Percentiles rank a stretch among this genome's conserved stretches.
Conservation (phyloP, 2,888 invertebrate species). For the Drosophila macrothrix region DNA sequence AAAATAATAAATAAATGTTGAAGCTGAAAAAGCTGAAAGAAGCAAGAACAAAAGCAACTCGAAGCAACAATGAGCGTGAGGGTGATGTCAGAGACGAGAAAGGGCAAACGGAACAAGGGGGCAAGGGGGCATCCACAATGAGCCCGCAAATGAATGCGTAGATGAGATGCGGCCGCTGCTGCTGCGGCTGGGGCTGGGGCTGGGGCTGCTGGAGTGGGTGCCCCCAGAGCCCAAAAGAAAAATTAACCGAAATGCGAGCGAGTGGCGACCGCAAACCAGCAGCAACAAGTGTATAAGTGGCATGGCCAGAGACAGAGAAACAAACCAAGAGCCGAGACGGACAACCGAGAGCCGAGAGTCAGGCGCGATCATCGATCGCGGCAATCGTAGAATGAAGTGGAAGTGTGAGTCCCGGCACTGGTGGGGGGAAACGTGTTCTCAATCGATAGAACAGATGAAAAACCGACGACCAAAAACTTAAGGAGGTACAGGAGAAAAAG, state of each 20-base stretch:
- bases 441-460: slow-evolving; percentile 52
- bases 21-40: slow-evolving; percentile 52
- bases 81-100: slow-evolving; percentile 37
- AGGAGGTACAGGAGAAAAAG: slow-evolving; percentile 6
- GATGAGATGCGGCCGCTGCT: slow-evolving; percentile 37
- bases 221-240: slow-evolving; percentile 47
- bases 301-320: slow-evolving; percentile 37
- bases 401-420: slow-evolving; percentile 34
- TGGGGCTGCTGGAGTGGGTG: slow-evolving; percentile 49
- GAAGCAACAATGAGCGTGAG: slow-evolving; percentile 58
- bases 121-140: slow-evolving; percentile 70
- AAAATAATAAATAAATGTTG: slow-evolving; percentile 68
- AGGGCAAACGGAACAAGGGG: neutral
- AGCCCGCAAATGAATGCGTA: slow-evolving; percentile 82
- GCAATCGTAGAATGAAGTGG: slow-evolving; percentile 75
- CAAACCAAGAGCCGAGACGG: slow-evolving; percentile 20
- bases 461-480: slow-evolving; percentile 6
- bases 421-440: slow-evolving; percentile 19
- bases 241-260: slow-evolving; percentile 79
- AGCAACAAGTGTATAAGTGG: slow-evolving; percentile 84
- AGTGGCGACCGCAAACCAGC: slow-evolving; percentile 81
- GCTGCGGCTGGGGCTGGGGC: slow-evolving; percentile 5
- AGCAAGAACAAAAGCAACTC: slow-evolving; percentile 51
- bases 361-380: slow-evolving; percentile 81
- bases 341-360: slow-evolving; percentile 30